phyloP scores from a whole-genome alignment of 1,140 invertebrate species.

The Dreissena polymorpha region DNA sequence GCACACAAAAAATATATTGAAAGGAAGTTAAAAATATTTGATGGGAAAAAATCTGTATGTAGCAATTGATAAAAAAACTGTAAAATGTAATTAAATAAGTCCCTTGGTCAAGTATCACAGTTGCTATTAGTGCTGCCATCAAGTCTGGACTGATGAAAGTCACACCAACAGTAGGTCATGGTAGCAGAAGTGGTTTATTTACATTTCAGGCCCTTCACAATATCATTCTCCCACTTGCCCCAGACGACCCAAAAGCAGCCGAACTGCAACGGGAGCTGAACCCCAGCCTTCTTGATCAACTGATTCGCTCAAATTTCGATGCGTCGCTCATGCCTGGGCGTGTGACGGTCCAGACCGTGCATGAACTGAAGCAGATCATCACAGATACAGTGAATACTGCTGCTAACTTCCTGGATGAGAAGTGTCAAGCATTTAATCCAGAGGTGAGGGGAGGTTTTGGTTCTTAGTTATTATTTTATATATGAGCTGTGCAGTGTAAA shows the following conservation, averaged over 20 bases:
- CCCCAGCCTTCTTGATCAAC: constrained; percentile 60
- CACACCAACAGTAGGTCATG: too few species aligned
- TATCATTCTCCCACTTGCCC: constrained; percentile 65
- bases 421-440: neutral
- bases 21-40: too few species aligned
- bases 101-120: too few species aligned
- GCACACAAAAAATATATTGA: too few species aligned
- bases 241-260: constrained; percentile 65
- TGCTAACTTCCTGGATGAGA: constrained; percentile 56
- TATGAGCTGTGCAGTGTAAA: too few species aligned
- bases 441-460: too few species aligned
- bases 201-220: constrained; percentile 68
- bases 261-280: constrained; percentile 57
- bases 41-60: too few species aligned
- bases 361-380: constrained; percentile 65
- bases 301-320: constrained; percentile 67
- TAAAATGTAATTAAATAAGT: too few species aligned
- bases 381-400: constrained; percentile 63
- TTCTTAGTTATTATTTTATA: too few species aligned
- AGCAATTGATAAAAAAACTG: neutral
- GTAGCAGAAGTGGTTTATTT: neutral
- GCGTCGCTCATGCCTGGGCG: constrained; percentile 56
- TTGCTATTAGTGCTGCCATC: too few species aligned
- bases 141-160: too few species aligned
- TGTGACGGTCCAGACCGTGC: constrained; percentile 59